Evolutionary conservation across 1,140 invertebrate species (phyloP), one percentile per base, ranked within the genome.

Genomic region (Adoxophyes honmai): DNA sequence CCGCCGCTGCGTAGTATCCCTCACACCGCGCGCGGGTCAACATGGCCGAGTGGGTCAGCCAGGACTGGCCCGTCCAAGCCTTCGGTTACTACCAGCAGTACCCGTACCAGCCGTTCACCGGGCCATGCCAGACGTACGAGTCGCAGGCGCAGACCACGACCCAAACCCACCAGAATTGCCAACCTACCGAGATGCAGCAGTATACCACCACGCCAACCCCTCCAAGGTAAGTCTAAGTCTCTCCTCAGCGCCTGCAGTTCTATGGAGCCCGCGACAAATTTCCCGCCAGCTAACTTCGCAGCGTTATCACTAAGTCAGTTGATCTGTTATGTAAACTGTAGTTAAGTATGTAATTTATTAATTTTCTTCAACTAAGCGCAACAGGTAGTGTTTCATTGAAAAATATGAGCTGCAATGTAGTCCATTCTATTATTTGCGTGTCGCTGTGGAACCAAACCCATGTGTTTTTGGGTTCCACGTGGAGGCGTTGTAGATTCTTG

Each of bases 41-140:
- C 55, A 81, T 79, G 76, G 66, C 61, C 16, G 70, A 79, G 15
- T 78, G 71, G 73, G 73, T 68, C 9, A 39, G 70, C 13, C 60
- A 63, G 38, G 65, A 74, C 34, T 73, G 64, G 63, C 51, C 66
- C 16, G 59, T 11, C 33, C 60, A 59, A 16, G 60, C 65, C 5
- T 59, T 55, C 60, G 39, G 15, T 9, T 64, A 59, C 42, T 62
- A 58, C 28, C 14, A 62, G 14, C 68, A 58, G 52, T 66, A 64
- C 15, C 60, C 68, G 9, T 68, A 68, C 4, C 62, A 63, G 18
- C 54, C 44, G 1, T 28, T 28, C 21, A 6, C 57, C 2, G 59
- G 52, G 34, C 44, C 55, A 38, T 57, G 36, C 28, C 14, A 34
- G 52, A 36, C 52, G 36, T 38, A 42, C 14, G 42, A 37, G 58